A percentile compares a stretch with the other conserved stretches of the same genome.
phyloP scores from a whole-genome alignment of 2,888 invertebrate genomes.

The Cephus pygmeus region DNA sequence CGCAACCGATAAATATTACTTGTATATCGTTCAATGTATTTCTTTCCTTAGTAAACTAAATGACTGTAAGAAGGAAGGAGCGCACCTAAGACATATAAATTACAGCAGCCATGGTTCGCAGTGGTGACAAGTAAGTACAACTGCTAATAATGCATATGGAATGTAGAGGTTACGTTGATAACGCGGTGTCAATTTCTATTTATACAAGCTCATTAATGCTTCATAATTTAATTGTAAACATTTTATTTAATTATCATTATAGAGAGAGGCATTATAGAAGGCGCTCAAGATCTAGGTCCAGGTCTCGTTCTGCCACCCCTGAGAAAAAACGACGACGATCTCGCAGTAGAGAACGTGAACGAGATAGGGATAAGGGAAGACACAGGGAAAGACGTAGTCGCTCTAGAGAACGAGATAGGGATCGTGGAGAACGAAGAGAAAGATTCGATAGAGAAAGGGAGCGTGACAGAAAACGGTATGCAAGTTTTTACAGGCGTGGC shows the following conservation, averaged over 20 bases:
- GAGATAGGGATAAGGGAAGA: constrained; percentile 71
- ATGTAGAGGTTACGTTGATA: neutral
- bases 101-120: neutral
- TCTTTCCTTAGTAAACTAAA: neutral
- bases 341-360: constrained; percentile 71
- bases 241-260: constrained; percentile 13
- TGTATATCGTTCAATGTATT: neutral
- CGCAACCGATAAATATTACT: neutral
- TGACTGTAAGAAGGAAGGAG: neutral
- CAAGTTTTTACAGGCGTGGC: constrained; percentile 22
- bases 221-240: neutral
- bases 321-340: constrained; percentile 73
- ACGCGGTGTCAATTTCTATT: neutral
- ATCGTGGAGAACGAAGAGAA: constrained; percentile 64
- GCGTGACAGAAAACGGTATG: constrained; percentile 68
- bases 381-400: constrained; percentile 73
- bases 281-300: constrained; percentile 73
- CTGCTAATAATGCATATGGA: neutral
- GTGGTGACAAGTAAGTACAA: neutral
- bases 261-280: constrained; percentile 68
- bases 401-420: constrained; percentile 74
- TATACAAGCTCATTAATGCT: neutral
- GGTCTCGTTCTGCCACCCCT: constrained; percentile 71
- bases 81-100: neutral
- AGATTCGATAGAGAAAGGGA: constrained; percentile 68